phyloP scores from a whole-genome alignment of 2,797 vertebrate genomes.

The Carduelis carduelis region DNA sequence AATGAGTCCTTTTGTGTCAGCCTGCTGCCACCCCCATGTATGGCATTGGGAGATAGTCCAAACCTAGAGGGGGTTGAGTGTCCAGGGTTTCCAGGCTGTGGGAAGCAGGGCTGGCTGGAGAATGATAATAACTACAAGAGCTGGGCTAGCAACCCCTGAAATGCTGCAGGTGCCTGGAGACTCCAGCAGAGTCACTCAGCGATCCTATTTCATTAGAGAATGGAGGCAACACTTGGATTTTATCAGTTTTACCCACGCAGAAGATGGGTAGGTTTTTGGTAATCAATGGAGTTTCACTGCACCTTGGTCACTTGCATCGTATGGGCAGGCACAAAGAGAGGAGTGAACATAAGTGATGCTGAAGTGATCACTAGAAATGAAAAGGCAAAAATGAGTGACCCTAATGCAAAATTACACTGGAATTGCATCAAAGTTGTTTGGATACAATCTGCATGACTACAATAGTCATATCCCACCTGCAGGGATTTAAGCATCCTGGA shows the following conservation, averaged over 20 bases:
- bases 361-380: background rate
- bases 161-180: background rate
- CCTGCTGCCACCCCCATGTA: accelerated
- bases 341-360: accelerated
- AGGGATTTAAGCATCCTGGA: background rate
- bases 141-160: background rate
- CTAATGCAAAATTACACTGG: background rate
- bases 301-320: background rate
- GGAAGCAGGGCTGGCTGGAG: background rate
- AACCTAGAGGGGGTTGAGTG: background rate
- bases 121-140: background rate
- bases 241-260: background rate
- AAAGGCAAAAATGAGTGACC: accelerated
- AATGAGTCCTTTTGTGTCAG: background rate
- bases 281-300: background rate
- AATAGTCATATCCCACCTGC: background rate
- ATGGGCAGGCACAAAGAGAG: background rate
- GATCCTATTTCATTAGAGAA: background rate
- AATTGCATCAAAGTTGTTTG: background rate
- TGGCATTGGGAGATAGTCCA: background rate
- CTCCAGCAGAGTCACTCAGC: background rate
- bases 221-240: background rate
- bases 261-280: background rate
- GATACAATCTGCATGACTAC: background rate
- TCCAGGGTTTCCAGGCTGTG: background rate